Base-by-base conservation (phyloP, 2,888 invertebrate species). In the Sisyra nigra region DNA sequence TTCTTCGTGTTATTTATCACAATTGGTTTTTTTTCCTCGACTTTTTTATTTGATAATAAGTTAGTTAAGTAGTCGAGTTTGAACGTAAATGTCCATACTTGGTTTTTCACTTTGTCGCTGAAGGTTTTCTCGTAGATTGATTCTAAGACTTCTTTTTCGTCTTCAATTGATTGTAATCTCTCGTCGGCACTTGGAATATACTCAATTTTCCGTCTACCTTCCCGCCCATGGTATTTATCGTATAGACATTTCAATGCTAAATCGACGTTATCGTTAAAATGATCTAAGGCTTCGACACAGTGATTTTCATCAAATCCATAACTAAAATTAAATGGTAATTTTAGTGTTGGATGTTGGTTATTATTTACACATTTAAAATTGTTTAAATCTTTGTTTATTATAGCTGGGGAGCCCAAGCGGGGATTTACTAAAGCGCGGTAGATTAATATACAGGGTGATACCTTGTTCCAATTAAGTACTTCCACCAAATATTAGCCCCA, bases 51-150 rank as follows among this genome's bases (percentile, higher is more conserved):
- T 71, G 51, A 64, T 50, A 72, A 71, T 49, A 64, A 56, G 55
- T 66, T 64, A 2, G 77, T 62, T 51, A 84, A 57, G 57, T 80
- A 81, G 51, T 80, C 72, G 45, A 83, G 59, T 52, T 75, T 69
- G 44, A 85, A 61, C 53, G 71, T 73, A 1, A 86, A 62, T 47
- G 66, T 71, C 86, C 86, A 87, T 13, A 84, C 69, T 30, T 57
- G 53, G 60, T 82, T 74, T 42, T 67, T 66, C 44, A 83, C 78
- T 56, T 78, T 80, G 47, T 77, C 76, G 52, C 65, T 67, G 56
- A 81, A 85, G 24, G 68, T 67, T 24, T 68, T 63, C 46, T 81
- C 84, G 52, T 84, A 87, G 48, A 86, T 86, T 11, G 84, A 83
- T 60, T 80, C 74, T 29, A 87, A 60, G 0, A 80, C 81, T 48